Evolutionary conservation across 1,140 invertebrate species (phyloP).

Genomic region (Mercenaria mercenaria): DNA sequence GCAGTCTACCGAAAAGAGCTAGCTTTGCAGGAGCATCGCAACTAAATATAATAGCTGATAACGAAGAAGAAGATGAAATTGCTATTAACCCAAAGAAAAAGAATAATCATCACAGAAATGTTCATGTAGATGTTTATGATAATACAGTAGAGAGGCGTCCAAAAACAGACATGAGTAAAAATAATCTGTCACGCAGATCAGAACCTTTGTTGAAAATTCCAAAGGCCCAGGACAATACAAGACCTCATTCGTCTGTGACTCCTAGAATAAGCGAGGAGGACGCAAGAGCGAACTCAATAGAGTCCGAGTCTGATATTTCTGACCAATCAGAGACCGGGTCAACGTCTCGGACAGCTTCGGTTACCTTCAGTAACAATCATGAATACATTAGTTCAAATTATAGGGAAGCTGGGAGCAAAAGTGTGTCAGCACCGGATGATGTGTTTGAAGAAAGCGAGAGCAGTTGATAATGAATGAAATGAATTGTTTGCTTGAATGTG

Average conservation of each 20-base stretch:
- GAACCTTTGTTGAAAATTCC: neutral
- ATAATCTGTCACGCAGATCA: neutral
- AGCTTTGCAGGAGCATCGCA: conserved; percentile 55
- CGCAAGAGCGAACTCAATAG: conserved; percentile 62
- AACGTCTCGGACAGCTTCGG: conserved; percentile 18
- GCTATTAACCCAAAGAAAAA: neutral
- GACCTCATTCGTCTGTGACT: neutral
- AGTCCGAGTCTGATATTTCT: conserved; percentile 54
- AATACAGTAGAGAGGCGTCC: conserved; percentile 20
- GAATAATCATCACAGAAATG: neutral
- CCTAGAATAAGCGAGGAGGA: conserved; percentile 59
- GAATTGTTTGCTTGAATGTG: too few relatives aligned
- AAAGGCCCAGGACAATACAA: neutral
- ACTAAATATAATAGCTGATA: conserved; percentile 74
- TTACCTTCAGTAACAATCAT: conserved; percentile 55
- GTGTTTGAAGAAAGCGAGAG: conserved; percentile 38
- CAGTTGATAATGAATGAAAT: conserved; percentile 48
- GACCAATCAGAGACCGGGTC: conserved; percentile 47
- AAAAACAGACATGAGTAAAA: conserved; percentile 14
- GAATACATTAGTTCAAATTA: conserved; percentile 46
- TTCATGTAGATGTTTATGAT: neutral
- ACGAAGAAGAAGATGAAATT: conserved; percentile 55
- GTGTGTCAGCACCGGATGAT: conserved; percentile 55
- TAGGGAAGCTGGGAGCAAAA: conserved; percentile 52
- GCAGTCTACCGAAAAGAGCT: conserved; percentile 52